Percentiles rank a stretch among this genome's conserved stretches.
Conservation (phyloP, 1,140 invertebrate species). For the Globodera ellingtonae region DNA sequence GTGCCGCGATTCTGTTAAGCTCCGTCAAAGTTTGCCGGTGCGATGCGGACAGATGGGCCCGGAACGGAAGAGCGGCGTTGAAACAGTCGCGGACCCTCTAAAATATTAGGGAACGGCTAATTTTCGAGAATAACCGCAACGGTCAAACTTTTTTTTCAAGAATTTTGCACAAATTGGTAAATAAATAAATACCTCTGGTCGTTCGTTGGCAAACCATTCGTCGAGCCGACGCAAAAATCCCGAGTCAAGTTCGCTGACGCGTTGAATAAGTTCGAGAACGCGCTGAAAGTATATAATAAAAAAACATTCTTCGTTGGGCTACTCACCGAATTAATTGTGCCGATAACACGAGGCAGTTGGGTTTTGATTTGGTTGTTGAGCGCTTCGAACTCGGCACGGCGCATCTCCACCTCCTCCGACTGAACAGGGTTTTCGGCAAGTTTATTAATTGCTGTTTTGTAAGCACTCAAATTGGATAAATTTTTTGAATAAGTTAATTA, state of each 20-base stretch:
- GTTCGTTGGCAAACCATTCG: conserved; percentile 33
- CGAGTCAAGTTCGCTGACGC: conserved; percentile 35
- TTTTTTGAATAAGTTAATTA: too few relatives aligned
- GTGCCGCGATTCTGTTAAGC: conserved; percentile 28
- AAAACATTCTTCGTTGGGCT: not conserved
- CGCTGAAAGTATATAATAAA: conserved; percentile 15
- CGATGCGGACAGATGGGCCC: conserved; percentile 16
- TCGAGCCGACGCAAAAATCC: conserved; percentile 36
- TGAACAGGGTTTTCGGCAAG: not conserved
- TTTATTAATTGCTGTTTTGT: too few relatives aligned
- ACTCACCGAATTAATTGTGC: conserved; percentile 41
- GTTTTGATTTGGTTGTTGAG: conserved; percentile 48
- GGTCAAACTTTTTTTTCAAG: not conserved
- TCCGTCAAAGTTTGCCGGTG: conserved; percentile 13
- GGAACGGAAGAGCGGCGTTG: conserved; percentile 14
- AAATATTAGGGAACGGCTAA: not conserved
- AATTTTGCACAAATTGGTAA: conserved; percentile 21
- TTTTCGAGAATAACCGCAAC: not conserved
- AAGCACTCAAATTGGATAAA: too few relatives aligned
- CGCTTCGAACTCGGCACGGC: conserved; percentile 45
- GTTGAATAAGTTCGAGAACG: conserved; percentile 33
- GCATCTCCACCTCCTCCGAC: conserved; percentile 47
- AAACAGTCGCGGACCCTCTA: conserved; percentile 24
- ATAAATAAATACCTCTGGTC: conserved; percentile 37
- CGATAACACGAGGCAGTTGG: conserved; percentile 44